These are phyloP conservation scores for Paralvinella palmiformis DNA, from an alignment of 1,140 invertebrate species.

Conservation along the genomic window DNA sequence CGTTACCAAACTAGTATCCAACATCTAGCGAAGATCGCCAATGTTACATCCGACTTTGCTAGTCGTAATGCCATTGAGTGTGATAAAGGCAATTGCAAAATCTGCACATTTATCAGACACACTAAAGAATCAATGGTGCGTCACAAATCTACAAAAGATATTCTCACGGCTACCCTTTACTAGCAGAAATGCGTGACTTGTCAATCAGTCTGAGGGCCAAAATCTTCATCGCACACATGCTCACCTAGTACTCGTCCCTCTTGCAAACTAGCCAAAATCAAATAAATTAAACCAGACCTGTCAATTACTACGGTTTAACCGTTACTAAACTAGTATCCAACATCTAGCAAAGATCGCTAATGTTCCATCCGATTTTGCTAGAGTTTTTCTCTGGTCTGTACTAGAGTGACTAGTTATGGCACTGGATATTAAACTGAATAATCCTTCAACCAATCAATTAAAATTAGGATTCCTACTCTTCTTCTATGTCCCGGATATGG, in stretches of 20 bases:
- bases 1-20: constrained; percentile 19
- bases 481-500: constrained; percentile 24
- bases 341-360: constrained; percentile 21
- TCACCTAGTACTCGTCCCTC: constrained; percentile 25
- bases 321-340: constrained; percentile 19
- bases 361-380: constrained; percentile 22
- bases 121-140: not conserved
- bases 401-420: constrained; percentile 22
- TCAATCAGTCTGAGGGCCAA: constrained; percentile 20
- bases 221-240: constrained; percentile 22
- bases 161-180: constrained; percentile 17
- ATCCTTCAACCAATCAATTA: constrained; percentile 18
- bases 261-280: constrained; percentile 22
- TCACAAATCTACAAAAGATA: not conserved
- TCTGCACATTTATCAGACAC: not conserved
- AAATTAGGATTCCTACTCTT: constrained; percentile 13
- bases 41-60: constrained; percentile 21
- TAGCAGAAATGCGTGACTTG: constrained; percentile 18
- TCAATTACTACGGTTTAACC: constrained; percentile 22
- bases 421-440: constrained; percentile 21
- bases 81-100: constrained; percentile 5
- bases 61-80: constrained; percentile 23
- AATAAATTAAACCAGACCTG: constrained; percentile 21
- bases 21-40: constrained; percentile 20
- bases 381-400: constrained; percentile 20